Evolutionary conservation across 2,888 invertebrate species (phyloP).

Genomic region (Eupithecia subumbrata): DNA sequence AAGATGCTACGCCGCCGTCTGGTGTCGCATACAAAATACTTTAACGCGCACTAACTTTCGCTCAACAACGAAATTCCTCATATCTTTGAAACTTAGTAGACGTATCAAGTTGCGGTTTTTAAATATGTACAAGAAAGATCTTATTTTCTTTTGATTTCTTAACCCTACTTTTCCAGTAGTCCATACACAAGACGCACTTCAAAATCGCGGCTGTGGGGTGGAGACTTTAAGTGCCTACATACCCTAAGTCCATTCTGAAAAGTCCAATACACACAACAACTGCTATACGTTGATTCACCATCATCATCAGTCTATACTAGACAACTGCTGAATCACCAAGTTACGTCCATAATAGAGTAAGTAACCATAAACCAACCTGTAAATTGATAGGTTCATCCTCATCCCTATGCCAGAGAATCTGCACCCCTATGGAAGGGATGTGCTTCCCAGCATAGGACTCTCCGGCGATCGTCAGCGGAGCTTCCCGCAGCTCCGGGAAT

Average conservation of each 20-base stretch:
- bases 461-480: conserved; percentile 86
- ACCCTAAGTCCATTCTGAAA: too few relatives aligned
- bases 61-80: not conserved
- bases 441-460: conserved; percentile 87
- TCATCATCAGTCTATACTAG: not conserved
- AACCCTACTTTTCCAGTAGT: too few relatives aligned
- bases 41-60: not conserved
- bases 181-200: too few relatives aligned
- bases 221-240: too few relatives aligned
- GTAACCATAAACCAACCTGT: conserved; percentile 60
- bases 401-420: conserved; percentile 79
- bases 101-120: too few relatives aligned
- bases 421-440: conserved; percentile 84
- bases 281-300: not conserved
- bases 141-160: too few relatives aligned
- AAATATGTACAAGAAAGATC: too few relatives aligned
- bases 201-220: too few relatives aligned
- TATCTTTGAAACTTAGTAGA: not conserved
- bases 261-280: too few relatives aligned
- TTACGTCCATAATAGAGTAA: not conserved
- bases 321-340: not conserved
- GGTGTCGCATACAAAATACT: not conserved
- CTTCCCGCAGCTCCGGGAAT: conserved; percentile 84
- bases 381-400: conserved; percentile 75
- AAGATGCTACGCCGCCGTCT: not conserved